phyloP scores from a whole-genome alignment of 30 jellyfish, hydroid and myxozoan genomes.

The Morbakka virulenta region DNA sequence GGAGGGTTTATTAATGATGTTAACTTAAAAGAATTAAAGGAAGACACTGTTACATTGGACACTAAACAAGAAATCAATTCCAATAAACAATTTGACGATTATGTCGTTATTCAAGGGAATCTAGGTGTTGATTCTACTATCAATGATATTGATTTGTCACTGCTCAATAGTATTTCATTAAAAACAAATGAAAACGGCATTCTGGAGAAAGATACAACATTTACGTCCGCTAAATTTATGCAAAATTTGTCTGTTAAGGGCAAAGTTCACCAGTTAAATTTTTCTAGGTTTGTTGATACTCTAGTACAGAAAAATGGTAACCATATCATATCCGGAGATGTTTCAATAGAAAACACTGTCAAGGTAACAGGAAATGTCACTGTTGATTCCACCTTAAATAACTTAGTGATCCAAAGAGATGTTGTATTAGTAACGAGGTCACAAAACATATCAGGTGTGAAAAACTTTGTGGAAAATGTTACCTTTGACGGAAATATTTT shows the following conservation, averaged over 20 bases:
- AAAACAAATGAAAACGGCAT: constrained; percentile 5
- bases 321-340: constrained; percentile 3
- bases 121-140: constrained; percentile 40
- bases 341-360: constrained; percentile 21
- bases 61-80: constrained; percentile 50
- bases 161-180: constrained; percentile 1
- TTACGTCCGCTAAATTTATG: neutral
- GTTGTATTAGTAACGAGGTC: constrained; percentile 11
- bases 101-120: neutral
- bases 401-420: constrained; percentile 23
- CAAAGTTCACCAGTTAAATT: constrained; percentile 8
- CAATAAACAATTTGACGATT: constrained; percentile 9
- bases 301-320: constrained; percentile 24
- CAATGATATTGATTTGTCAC: constrained; percentile 46
- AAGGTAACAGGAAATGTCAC: neutral
- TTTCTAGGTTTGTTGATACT: neutral
- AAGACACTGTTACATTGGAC: constrained; percentile 54
- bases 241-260: constrained; percentile 11
- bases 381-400: constrained; percentile 21
- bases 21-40: constrained; percentile 23
- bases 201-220: neutral
- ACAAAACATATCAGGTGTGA: constrained; percentile 46
- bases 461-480: neutral
- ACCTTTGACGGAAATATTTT: constrained; percentile 18
- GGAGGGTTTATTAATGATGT: constrained; percentile 41